Percentiles rank a stretch among this genome's conserved stretches.
These are phyloP conservation scores for Chamaea fasciata DNA, from an alignment of 2,113 vertebrate species.

Conservation along the genomic window DNA sequence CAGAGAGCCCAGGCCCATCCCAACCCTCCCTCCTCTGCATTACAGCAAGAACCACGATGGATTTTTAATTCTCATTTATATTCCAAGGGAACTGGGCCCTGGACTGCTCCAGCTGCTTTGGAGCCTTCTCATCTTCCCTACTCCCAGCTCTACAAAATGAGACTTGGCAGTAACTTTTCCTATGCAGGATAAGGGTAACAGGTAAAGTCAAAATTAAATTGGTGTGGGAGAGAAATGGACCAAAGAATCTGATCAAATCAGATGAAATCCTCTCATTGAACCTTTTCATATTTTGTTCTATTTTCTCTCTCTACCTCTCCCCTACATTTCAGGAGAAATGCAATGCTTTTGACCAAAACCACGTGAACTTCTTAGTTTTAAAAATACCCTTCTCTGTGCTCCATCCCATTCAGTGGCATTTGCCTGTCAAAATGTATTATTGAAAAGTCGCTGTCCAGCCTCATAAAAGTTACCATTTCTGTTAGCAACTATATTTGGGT, in stretches of 20 bases:
- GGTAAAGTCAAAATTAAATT: background rate
- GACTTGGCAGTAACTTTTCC: background rate
- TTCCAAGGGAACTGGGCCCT: background rate
- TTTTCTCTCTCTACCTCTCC: background rate
- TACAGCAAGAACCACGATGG: background rate
- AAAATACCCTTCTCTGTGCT: background rate
- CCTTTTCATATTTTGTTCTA: background rate
- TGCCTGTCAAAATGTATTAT: background rate
- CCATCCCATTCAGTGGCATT: background rate
- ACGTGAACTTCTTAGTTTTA: background rate
- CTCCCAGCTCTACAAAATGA: background rate
- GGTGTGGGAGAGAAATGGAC: background rate
- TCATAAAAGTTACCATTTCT: background rate
- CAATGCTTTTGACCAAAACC: background rate
- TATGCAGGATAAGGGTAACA: background rate
- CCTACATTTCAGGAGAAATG: background rate
- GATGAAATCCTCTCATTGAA: background rate
- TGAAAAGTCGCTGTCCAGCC: background rate
- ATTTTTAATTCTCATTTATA: background rate
- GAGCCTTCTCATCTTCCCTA: background rate
- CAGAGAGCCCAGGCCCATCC: background rate
- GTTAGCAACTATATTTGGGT: background rate
- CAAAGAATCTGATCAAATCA: background rate
- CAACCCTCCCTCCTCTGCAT: background rate
- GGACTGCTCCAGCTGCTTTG: background rate